phyloP scores from a whole-genome alignment of 1,140 invertebrate genomes.

The Drosophila bocki region DNA sequence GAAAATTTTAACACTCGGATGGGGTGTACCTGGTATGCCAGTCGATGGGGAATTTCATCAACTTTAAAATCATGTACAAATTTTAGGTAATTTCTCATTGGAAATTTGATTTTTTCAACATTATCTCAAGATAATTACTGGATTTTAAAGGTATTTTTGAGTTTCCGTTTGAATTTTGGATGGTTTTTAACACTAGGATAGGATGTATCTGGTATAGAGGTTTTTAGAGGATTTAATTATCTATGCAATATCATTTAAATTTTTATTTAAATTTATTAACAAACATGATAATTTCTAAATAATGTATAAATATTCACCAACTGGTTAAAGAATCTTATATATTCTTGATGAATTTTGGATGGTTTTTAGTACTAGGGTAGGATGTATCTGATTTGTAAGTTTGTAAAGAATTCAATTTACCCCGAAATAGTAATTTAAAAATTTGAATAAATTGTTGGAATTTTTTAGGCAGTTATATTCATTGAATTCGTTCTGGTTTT shows the following conservation, averaged over 20 bases:
- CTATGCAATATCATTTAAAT: neutral
- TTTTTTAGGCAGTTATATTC: neutral
- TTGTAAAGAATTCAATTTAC: neutral
- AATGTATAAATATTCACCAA: neutral
- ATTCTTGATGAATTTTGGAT: neutral
- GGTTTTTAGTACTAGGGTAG: neutral
- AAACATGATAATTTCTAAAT: neutral
- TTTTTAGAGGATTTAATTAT: fast-evolving
- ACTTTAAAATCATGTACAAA: constrained; percentile 1
- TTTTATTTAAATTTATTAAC: neutral
- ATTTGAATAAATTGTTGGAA: neutral
- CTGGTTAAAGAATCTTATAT: neutral
- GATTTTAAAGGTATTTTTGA: neutral
- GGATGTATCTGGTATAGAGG: constrained; percentile 1
- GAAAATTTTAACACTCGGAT: constrained; percentile 24
- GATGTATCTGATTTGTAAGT: constrained; percentile 6
- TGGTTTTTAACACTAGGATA: neutral
- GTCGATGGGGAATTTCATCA: neutral
- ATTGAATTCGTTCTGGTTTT: fast-evolving
- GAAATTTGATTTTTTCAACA: neutral
- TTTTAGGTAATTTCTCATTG: neutral
- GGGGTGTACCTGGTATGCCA: constrained; percentile 20
- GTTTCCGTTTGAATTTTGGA: constrained; percentile 16
- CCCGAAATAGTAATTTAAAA: neutral
- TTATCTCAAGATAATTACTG: neutral